These are phyloP conservation scores for Potamilus streckersoni DNA, from an alignment of 1,140 invertebrate genomes.

Conservation along the genomic window DNA sequence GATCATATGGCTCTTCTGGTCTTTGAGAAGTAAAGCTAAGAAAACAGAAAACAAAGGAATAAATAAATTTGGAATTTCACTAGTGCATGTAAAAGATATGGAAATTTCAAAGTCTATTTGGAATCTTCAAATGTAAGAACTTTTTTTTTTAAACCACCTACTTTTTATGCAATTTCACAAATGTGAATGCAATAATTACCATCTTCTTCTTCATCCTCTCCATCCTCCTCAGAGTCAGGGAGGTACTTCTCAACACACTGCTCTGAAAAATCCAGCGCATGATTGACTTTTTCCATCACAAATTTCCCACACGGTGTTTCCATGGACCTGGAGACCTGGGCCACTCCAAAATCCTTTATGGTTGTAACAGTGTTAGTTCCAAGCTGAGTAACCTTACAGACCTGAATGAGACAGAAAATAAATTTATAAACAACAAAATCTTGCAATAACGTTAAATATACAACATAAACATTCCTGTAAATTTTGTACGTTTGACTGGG, in stretches of 20 bases:
- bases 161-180: too few species aligned
- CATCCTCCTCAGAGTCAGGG: slow-evolving; percentile 39
- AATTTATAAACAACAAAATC: background rate
- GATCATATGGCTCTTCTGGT: too few species aligned
- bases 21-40: too few species aligned
- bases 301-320: slow-evolving; percentile 45
- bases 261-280: slow-evolving; percentile 44
- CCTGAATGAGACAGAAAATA: slow-evolving; percentile 7
- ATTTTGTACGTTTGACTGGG: background rate
- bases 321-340: slow-evolving; percentile 34
- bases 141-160: too few species aligned
- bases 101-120: too few species aligned
- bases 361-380: slow-evolving; percentile 28
- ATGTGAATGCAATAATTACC: background rate
- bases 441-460: background rate
- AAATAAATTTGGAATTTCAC: too few species aligned
- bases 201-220: slow-evolving; percentile 6
- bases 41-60: too few species aligned
- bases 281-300: slow-evolving; percentile 42
- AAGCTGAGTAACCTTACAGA: slow-evolving; percentile 28
- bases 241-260: slow-evolving; percentile 53
- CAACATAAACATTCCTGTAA: background rate
- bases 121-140: too few species aligned
- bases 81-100: too few species aligned
- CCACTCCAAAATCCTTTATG: slow-evolving; percentile 43